Conservation (phyloP, 2,888 invertebrate species). For the Pardosa pseudoannulata region DNA sequence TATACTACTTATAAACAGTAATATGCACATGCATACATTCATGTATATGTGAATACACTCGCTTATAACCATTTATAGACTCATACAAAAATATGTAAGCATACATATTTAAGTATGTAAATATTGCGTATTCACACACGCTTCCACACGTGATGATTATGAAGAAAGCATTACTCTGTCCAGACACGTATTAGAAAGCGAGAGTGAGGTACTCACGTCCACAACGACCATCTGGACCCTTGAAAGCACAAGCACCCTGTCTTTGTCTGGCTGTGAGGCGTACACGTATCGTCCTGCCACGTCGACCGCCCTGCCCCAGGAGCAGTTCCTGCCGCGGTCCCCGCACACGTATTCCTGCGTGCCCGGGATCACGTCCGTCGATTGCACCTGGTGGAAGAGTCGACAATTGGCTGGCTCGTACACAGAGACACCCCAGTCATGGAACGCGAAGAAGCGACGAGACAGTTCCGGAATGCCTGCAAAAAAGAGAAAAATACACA, state of each 20-base stretch:
- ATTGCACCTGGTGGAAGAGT: slow-evolving; percentile 83
- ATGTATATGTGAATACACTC: too few species aligned
- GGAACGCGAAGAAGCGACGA: slow-evolving; percentile 84
- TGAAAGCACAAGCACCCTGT: slow-evolving; percentile 85
- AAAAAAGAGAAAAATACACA: neutral
- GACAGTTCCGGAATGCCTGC: slow-evolving; percentile 73
- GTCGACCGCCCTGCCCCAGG: slow-evolving; percentile 85
- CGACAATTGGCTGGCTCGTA: slow-evolving; percentile 85
- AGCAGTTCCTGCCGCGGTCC: slow-evolving; percentile 83
- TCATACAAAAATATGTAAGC: too few species aligned
- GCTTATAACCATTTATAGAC: too few species aligned
- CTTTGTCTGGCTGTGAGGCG: slow-evolving; percentile 84
- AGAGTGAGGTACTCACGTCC: slow-evolving; percentile 80
- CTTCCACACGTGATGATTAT: too few species aligned
- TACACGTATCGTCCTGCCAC: slow-evolving; percentile 85
- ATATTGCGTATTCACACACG: too few species aligned
- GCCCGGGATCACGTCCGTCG: slow-evolving; percentile 84
- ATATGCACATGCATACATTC: too few species aligned
- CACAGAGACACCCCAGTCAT: slow-evolving; percentile 85
- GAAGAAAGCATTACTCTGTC: too few species aligned
- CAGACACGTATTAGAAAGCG: too few species aligned
- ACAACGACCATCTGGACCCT: slow-evolving; percentile 85
- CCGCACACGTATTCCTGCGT: slow-evolving; percentile 85
- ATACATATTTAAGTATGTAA: too few species aligned
- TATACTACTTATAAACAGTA: too few species aligned